Evolutionary conservation across 2,888 invertebrate species (phyloP), one percentile per base, ranked within the genome.

Genomic region (Andrena minutula): DNA sequence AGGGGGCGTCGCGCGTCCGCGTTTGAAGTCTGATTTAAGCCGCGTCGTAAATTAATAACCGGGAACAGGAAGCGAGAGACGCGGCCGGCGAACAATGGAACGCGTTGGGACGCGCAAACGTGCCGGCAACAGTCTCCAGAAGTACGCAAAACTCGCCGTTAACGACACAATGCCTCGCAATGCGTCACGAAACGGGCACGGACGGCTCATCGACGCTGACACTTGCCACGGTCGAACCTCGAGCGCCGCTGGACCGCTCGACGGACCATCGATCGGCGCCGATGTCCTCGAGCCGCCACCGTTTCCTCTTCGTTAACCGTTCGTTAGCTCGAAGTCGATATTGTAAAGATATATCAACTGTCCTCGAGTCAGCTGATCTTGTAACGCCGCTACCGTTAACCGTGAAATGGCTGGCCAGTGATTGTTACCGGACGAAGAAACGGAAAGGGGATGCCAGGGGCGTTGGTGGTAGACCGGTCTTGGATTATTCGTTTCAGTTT

Each of bases 1-100:
- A 53, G 66, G 35, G 23, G 28, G 60, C 60, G 32, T 47, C 20
- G 20, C 75, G 35, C 73, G 49, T 28, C 16, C 58, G 51, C 20
- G 64, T 71, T 71, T 65, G 79, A 79, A 70, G 79, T 79, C 65
- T 70, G 79, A 79, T 65, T 78, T 79, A 71, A 79, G n/a, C 70
- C 60, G 53, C 8, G 32, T 65, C 79, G 65, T 79, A 79, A 79
- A 79, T 79, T 79, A 79, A 79, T 79, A 70, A 79, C 60, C 20
- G 49, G 64, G 20, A 66, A 70, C 65, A 26, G 41, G 60, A 71
- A 79, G 71, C 53, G 20, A n/a, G 20, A 49, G 51, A 23, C 10
- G 20, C 53, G 68, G 71, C 28, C 28, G 10, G 20, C 58, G 23
- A 35, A 69, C 70, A 68, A 68, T 41, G 47, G 71, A 47, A 8